These are phyloP conservation scores for Blastobasis lacticolella DNA, from an alignment of 2,888 invertebrate genomes.

Conservation along the genomic window DNA sequence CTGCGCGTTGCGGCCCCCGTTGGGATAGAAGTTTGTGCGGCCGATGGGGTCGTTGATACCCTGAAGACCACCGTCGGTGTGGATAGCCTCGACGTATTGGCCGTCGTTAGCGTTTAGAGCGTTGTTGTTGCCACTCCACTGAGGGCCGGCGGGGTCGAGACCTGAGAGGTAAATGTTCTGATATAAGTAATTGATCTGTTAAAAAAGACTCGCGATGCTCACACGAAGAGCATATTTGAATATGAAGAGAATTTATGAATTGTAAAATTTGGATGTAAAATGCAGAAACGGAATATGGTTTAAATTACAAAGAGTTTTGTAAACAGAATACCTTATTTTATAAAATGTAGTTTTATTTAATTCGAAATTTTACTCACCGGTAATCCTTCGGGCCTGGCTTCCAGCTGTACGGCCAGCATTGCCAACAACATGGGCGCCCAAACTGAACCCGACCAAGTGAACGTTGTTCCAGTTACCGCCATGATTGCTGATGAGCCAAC, in stretches of 20 bases:
- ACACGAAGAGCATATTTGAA: too few species aligned
- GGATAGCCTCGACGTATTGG: slow-evolving; percentile 34
- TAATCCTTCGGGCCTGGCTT: slow-evolving; percentile 23
- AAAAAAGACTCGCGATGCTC: too few species aligned
- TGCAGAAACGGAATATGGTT: too few species aligned
- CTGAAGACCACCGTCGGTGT: slow-evolving; percentile 32
- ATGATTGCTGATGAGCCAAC: slow-evolving; percentile 41
- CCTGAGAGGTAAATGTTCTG: neutral
- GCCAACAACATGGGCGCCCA: slow-evolving; percentile 47
- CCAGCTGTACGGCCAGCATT: slow-evolving; percentile 31
- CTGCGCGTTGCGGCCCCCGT: slow-evolving; percentile 28
- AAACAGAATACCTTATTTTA: too few species aligned
- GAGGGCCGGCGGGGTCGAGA: slow-evolving; percentile 21
- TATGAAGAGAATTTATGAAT: too few species aligned
- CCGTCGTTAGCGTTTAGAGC: slow-evolving; percentile 24
- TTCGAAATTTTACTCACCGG: slow-evolving; percentile 18
- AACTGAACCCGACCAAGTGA: slow-evolving; percentile 43
- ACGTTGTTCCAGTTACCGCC: slow-evolving; percentile 35
- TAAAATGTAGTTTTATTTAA: too few species aligned
- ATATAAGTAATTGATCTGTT: too few species aligned
- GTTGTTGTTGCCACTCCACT: slow-evolving; percentile 25
- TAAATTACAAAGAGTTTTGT: too few species aligned
- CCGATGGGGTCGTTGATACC: slow-evolving; percentile 31
- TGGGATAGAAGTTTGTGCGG: slow-evolving; percentile 35
- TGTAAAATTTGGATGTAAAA: too few species aligned